These are phyloP conservation scores for Lacerta viridis DNA, from an alignment of 2,797 vertebrate species.

Conservation along the genomic window DNA sequence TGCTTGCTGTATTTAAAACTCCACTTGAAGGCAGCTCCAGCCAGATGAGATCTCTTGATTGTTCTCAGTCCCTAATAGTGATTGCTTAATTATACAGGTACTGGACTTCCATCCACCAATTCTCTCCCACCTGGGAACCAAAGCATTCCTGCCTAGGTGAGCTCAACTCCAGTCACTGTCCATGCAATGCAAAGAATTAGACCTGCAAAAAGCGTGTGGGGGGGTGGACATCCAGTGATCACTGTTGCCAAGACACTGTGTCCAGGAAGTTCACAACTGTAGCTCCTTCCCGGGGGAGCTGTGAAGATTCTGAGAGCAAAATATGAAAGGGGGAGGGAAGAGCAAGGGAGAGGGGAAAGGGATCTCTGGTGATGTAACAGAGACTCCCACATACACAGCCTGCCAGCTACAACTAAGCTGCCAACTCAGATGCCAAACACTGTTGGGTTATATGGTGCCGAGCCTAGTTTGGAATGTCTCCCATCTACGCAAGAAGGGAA, in stretches of 20 bases:
- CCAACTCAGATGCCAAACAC: constrained; percentile 4
- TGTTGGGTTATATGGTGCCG: not conserved
- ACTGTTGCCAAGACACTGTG: not conserved
- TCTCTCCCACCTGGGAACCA: not conserved
- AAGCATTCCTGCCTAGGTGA: not conserved
- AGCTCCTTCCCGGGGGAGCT: not conserved
- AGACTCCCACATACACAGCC: not conserved
- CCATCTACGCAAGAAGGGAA: not conserved
- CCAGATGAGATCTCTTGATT: not conserved
- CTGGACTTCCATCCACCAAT: constrained; percentile 8
- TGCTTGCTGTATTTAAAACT: not conserved
- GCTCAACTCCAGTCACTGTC: not conserved
- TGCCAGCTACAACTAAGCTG: constrained; percentile 2
- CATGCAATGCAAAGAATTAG: not conserved
- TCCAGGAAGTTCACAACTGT: not conserved
- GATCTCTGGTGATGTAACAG: not conserved
- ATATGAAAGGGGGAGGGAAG: constrained; percentile 8
- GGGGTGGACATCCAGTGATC: not conserved
- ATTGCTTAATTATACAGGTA: not conserved
- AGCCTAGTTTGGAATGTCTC: constrained; percentile 6
- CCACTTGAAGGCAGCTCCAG: not conserved
- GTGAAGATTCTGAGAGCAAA: constrained; percentile 14
- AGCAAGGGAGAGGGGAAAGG: not conserved
- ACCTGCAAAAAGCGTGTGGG: not conserved
- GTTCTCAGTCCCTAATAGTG: not conserved